Evolutionary conservation across 1,140 invertebrate genomes (phyloP), one percentile per base, ranked within the genome.

Genomic region (Drosophila micromelanica): DNA sequence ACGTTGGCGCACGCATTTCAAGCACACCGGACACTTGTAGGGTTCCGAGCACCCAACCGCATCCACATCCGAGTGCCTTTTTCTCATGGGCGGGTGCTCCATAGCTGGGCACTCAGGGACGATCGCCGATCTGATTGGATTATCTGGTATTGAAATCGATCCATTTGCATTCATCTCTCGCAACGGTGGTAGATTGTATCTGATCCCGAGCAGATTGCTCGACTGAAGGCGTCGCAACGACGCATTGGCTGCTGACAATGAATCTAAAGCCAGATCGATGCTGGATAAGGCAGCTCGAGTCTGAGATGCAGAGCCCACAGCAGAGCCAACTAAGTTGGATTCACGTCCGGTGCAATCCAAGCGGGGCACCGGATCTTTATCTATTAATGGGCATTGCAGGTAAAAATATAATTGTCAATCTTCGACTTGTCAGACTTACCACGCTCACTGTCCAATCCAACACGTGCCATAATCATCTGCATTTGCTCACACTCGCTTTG

Each of bases 1-100:
- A 11, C 57, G 62, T 2, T 40, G 45, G 1, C 37, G 65, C 23
- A 77, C 55, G 45, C 17, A 55, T 3, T 56, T 38, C 55, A 59
- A 38, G 20, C 72, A 77, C 1, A 77, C 55, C 2, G 75, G 75
- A 49, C 72, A 77, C n/a, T 52, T 60, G 15, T 75, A 65, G 27
- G 62, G 56, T 8, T 56, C 32, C 0, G 8, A 0, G 6, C 7
- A 20, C 30, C 15, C 5, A 6, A 1, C 20, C 17, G 15, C 11
- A 13, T 7, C 23, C 12, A 15, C 11, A 35, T 27, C 35, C 51
- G 20, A 27, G 11, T 35, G 20, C 0, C 3, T 27, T 11, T 3
- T 13, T 27, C 1, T 40, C 0, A 1, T 5, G 0, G 15, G 1
- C 17, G n/a, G 7, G n/a, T 42, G 38, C n/a, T 6, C 8, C 8